Conservation (phyloP, 1,140 invertebrate genomes). For the Caenorhabditis inopinata region DNA sequence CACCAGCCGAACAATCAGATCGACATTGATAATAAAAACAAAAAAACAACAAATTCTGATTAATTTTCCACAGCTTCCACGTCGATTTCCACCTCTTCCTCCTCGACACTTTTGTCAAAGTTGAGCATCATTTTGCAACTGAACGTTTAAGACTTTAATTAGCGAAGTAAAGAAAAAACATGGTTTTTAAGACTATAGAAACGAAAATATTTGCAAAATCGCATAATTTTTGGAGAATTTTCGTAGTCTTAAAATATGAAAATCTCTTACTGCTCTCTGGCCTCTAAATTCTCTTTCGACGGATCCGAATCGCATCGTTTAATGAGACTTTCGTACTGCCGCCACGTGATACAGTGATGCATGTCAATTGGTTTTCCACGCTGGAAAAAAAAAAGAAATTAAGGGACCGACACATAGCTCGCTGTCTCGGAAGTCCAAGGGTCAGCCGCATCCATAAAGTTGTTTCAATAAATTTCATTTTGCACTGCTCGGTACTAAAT, state of each 20-base stretch:
- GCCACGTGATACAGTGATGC: slow-evolving; percentile 17
- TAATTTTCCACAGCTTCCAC: not conserved
- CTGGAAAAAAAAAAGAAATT: not conserved
- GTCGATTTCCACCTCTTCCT: not conserved
- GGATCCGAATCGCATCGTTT: not conserved
- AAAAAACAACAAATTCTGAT: too few species aligned
- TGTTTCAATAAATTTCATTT: too few species aligned
- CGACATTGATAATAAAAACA: too few species aligned
- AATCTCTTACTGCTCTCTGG: not conserved
- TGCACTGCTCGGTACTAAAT: too few species aligned
- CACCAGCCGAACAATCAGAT: too few species aligned
- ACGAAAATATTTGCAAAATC: too few species aligned
- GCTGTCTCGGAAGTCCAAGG: too few species aligned
- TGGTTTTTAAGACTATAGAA: not conserved
- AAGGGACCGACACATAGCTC: too few species aligned
- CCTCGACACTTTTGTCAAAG: not conserved
- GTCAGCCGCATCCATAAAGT: too few species aligned
- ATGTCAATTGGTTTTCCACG: slow-evolving; percentile 10
- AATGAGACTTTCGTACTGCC: not conserved
- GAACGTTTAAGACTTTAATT: too few species aligned
- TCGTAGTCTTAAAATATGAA: not conserved
- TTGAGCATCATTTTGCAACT: not conserved
- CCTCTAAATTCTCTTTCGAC: slow-evolving; percentile 15
- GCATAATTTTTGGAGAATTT: too few species aligned
- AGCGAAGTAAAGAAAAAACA: not conserved